Base-by-base conservation (phyloP, 2,888 invertebrate genomes). In the Metopia argyrocephala region DNA sequence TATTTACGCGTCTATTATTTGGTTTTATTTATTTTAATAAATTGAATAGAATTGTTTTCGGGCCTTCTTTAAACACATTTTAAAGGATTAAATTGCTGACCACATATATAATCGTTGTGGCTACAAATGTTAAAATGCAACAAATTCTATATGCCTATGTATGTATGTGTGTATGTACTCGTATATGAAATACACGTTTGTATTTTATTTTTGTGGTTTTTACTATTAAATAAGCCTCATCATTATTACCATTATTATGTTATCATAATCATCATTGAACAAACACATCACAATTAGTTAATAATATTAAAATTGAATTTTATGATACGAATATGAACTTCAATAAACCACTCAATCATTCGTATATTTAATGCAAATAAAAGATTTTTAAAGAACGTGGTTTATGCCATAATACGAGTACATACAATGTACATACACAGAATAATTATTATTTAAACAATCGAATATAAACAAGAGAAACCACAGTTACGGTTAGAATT, bases 151-250 rank as follows among this genome's bases (percentile, higher is more conserved):
- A 15, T 15, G 1, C 31, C 9, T 31, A 31, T 31, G 5, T 31
- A 9, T 31, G 9, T 9, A 31, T 6, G 31, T 31, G 31, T 31
- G 31, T 31, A 9, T 31, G 5, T 31, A 9, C 9, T 31, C 31
- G 31, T 5, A 31, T 31, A 9, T 48, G 48, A 18, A 48, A 48
- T 18, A 48, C 5, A 20, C 7, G 48, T 2, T 5, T 48, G 12
- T 48, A 0, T 38, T 38, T 28, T 73, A 56, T 56, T n/a, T 70
- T 70, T 64, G 76, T 18, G 76, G 76, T 76, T 38, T 21, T 56
- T 64, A 70, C 56, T 70, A 38, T 64, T 70, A 64, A 69, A 50
- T 25, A 48, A 31, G 38, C 59, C 45, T 62, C 68, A 38, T 25
- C 64, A 64, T 50, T 27, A 54, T 38, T 6, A 38, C 3, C 38